Conservation (phyloP, 2,888 invertebrate species). For the Idaea straminata region DNA sequence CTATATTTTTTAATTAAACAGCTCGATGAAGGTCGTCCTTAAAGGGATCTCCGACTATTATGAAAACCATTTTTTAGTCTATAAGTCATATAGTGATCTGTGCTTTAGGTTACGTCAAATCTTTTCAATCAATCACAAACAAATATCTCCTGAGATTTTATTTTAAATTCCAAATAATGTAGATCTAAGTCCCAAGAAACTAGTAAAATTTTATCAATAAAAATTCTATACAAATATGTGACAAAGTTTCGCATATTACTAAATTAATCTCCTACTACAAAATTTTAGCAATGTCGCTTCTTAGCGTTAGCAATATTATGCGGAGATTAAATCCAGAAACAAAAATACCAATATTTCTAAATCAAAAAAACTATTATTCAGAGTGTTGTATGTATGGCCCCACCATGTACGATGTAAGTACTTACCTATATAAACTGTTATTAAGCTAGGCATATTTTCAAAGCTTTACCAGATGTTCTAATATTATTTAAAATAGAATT, state of each 20-base stretch:
- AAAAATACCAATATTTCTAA: not conserved
- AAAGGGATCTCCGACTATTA: too few species aligned
- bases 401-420: slow-evolving; percentile 42
- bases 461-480: too few species aligned
- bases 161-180: not conserved
- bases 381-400: slow-evolving; percentile 8
- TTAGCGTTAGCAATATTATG: not conserved
- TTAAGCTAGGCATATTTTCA: not conserved
- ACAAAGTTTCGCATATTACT: not conserved
- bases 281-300: not conserved
- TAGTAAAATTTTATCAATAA: not conserved
- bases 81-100: too few species aligned
- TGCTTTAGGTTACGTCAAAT: too few species aligned
- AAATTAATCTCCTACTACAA: not conserved
- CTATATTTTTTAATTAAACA: too few species aligned
- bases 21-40: too few species aligned
- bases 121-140: too few species aligned
- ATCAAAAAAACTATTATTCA: not conserved
- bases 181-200: not conserved
- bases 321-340: not conserved
- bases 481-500: too few species aligned
- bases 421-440: not conserved
- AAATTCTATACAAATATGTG: not conserved
- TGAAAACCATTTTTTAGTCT: too few species aligned
- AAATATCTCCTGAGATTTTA: too few species aligned